Percentiles rank a stretch among this genome's conserved stretches.
phyloP scores from a whole-genome alignment of 2,888 invertebrate species.

The Hanleya hanleyi region DNA sequence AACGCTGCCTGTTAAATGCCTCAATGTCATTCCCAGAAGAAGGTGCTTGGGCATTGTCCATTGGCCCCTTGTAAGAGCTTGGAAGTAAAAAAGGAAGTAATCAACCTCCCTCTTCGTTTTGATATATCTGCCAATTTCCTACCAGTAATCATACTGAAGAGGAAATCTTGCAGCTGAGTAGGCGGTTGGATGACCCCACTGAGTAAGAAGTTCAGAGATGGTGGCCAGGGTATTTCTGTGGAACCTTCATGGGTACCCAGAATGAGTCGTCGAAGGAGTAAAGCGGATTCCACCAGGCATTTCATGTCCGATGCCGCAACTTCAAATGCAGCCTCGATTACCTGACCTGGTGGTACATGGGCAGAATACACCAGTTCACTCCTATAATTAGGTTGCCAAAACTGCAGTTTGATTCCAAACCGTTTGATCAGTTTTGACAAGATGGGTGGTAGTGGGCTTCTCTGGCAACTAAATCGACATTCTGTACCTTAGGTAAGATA shows the following conservation, averaged over 20 bases:
- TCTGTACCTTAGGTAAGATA: background rate
- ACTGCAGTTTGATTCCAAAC: background rate
- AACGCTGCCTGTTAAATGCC: background rate
- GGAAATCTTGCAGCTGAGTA: background rate
- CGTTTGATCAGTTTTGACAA: background rate
- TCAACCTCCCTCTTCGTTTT: background rate
- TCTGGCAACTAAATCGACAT: background rate
- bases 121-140: background rate
- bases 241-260: background rate
- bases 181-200: background rate
- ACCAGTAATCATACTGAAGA: background rate
- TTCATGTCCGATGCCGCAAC: background rate
- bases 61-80: background rate
- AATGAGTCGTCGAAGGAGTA: background rate
- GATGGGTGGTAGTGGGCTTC: background rate
- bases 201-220: background rate
- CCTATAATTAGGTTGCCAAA: constrained; percentile 13
- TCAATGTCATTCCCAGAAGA: background rate
- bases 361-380: background rate
- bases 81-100: background rate
- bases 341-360: background rate
- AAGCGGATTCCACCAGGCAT: background rate
- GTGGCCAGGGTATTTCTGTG: background rate
- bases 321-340: background rate
- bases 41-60: background rate